Evolutionary conservation across 2,888 invertebrate species (phyloP).

Genomic region (Lycia hirtaria): DNA sequence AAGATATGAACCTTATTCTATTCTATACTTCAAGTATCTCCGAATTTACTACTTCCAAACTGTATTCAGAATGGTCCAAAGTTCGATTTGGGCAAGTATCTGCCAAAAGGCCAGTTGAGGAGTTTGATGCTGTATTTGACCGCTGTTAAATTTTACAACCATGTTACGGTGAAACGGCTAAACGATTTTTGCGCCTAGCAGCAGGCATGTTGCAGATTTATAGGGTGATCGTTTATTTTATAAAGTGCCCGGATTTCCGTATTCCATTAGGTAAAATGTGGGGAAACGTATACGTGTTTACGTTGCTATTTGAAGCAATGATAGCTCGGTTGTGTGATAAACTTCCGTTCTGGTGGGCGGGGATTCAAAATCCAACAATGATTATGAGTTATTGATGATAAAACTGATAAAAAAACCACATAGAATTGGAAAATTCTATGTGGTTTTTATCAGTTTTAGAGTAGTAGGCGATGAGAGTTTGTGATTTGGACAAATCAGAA

Average conservation of each 20-base stretch:
- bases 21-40: background rate
- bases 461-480: too few species aligned
- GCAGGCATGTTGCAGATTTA: background rate
- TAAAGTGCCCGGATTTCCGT: background rate
- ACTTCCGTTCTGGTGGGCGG: too few species aligned
- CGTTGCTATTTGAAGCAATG: background rate
- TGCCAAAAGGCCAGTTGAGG: slow-evolving; percentile 6
- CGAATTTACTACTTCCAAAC: slow-evolving; percentile 8
- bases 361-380: too few species aligned
- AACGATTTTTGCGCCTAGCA: slow-evolving; percentile 7
- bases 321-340: too few species aligned
- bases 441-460: too few species aligned
- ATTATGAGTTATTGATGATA: too few species aligned
- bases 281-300: too few species aligned
- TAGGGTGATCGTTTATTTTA: background rate
- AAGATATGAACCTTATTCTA: background rate
- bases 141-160: slow-evolving; percentile 29
- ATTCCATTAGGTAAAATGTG: background rate
- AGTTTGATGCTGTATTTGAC: slow-evolving; percentile 24
- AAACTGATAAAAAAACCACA: too few species aligned
- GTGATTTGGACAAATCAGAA: too few species aligned
- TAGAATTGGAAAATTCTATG: too few species aligned
- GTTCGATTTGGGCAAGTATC: slow-evolving; percentile 15
- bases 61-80: slow-evolving; percentile 11
- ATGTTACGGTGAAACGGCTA: slow-evolving; percentile 10